phyloP scores from a whole-genome alignment of 2,888 invertebrate genomes.

The Tetragnatha montana region DNA sequence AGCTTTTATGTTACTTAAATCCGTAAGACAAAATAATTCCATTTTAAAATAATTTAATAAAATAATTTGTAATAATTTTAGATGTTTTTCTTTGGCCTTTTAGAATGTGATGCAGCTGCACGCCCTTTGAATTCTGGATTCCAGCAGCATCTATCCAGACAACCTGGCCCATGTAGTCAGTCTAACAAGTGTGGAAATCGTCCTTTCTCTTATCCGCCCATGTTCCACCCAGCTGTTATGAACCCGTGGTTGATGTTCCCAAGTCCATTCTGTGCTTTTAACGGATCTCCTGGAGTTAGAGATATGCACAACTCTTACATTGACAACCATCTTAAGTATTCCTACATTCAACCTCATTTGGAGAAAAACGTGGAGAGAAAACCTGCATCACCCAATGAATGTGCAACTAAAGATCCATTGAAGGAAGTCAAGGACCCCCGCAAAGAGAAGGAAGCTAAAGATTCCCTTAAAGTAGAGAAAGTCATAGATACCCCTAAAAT shows the following conservation, averaged over 20 bases:
- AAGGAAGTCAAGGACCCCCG: background rate
- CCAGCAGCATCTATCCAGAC: background rate
- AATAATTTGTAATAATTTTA: too few relatives aligned
- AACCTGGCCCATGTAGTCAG: too few relatives aligned
- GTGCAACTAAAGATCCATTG: background rate
- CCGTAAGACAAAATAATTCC: too few relatives aligned
- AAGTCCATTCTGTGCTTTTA: background rate
- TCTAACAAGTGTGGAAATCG: background rate
- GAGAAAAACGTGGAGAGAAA: background rate
- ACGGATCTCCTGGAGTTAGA: background rate
- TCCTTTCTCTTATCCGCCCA: slow-evolving; percentile 3
- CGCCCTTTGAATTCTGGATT: too few relatives aligned
- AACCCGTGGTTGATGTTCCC: slow-evolving; percentile 47
- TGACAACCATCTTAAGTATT: too few relatives aligned
- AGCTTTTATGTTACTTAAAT: too few relatives aligned
- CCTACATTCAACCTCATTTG: background rate
- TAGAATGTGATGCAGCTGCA: too few relatives aligned
- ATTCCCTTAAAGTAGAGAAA: background rate
- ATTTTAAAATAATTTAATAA: too few relatives aligned
- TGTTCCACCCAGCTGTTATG: slow-evolving; percentile 20
- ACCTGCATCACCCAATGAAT: background rate
- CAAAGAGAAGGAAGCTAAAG: background rate
- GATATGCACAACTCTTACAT: background rate
- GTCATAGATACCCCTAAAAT: too few relatives aligned
- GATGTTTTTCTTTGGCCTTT: too few relatives aligned